phyloP scores from a whole-genome alignment of 2,113 vertebrate species.

The Serinus canaria region DNA sequence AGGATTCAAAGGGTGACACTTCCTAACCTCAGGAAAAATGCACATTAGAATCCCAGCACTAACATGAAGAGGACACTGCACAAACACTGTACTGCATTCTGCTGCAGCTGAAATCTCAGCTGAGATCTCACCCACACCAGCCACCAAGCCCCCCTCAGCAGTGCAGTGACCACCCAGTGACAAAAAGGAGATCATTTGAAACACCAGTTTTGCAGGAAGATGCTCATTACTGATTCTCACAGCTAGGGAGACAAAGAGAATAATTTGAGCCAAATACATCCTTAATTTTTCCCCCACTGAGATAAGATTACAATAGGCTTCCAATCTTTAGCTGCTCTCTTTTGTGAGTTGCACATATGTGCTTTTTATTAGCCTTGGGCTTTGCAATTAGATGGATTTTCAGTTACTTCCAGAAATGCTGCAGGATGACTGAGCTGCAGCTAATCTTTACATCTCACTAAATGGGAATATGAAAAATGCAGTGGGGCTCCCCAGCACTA shows the following conservation, averaged over 20 bases:
- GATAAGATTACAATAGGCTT: slow-evolving; percentile 31
- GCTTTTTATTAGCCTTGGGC: slow-evolving; percentile 44
- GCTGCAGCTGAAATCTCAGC: background rate
- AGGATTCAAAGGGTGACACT: background rate
- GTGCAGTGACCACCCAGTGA: background rate
- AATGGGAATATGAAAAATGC: slow-evolving; percentile 45
- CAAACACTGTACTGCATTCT: background rate
- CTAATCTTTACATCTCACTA: background rate
- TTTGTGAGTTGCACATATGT: background rate
- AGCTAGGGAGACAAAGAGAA: slow-evolving; percentile 37
- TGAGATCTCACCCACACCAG: background rate
- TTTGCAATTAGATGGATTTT: slow-evolving; percentile 41
- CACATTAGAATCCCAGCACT: background rate
- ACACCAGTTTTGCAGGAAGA: background rate
- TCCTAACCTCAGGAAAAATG: background rate
- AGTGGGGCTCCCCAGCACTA: background rate
- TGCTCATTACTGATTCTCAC: slow-evolving; percentile 7
- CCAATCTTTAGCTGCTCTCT: slow-evolving; percentile 11
- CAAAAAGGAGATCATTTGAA: background rate
- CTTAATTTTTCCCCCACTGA: slow-evolving; percentile 27
- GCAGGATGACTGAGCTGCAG: slow-evolving; percentile 27
- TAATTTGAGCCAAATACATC: slow-evolving; percentile 34
- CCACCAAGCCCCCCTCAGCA: background rate
- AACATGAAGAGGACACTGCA: rapidly evolving
- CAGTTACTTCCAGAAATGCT: slow-evolving; percentile 23